Evolutionary conservation across 1,140 invertebrate genomes (phyloP), one percentile per base, ranked within the genome.

Genomic region (Nymphalis io): DNA sequence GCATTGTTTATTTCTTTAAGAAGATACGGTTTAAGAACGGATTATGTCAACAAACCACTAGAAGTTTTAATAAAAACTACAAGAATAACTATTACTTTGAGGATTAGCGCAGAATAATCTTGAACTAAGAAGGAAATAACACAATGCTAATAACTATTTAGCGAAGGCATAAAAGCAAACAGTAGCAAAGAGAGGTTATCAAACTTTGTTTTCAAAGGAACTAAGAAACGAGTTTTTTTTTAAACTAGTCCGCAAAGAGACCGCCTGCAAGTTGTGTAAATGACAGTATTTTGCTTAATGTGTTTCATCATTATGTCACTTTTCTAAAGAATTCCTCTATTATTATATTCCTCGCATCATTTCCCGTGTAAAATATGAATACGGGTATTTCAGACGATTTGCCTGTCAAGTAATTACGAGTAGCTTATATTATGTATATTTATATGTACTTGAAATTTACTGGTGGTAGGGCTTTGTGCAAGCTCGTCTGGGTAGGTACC

Each of bases 41-140:
- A 55, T 55, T 58, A 40, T 58, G 51, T 68, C 59, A 72, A 79
- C 65, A 74, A 74, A 73, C 62, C 58, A 66, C 66, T 73, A 61
- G 44, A 73, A 61, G 33, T 42, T 39, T 21, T 58, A 67, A 53
- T 59, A 65, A 61, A 65, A 16, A 33, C 27, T 1, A 4, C 68
- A 70, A 62, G 51, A 70, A 76, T 73, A 57, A 65, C 33, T 20
- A 70, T 66, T 60, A 64, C 27, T 23, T 60, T 48, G 39, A 62
- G 42, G 71, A 73, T 73, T 61, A 73, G 11, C n/a, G 44, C 21
- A 73, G 58, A 55, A 39, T 76, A 66, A 74, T 68, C 33, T 48
- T 44, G 40, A 57, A 62, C 63, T 74, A 79, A 82, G 74, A 72
- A 77, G 74, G 79, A 81, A 82, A 74, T 53, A 23, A 69, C 23